Percentiles rank a stretch among this genome's conserved stretches.
Conservation (phyloP, 1,140 invertebrate genomes). For the Pteromalus puparum region DNA sequence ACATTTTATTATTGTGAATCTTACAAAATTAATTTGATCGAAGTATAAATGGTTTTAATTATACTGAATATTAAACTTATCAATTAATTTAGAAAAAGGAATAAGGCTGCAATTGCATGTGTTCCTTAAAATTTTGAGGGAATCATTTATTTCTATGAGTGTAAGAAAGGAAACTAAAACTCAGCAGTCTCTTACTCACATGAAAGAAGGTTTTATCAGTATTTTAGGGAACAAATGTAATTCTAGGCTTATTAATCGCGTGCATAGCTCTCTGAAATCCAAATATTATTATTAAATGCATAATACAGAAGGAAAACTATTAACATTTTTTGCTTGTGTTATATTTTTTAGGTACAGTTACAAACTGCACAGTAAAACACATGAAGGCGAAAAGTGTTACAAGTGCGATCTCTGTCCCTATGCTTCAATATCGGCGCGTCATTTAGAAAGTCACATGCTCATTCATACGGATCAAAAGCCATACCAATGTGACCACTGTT, state of each 20-base stretch:
- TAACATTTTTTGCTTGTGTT: neutral
- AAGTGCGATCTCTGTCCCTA: constrained; percentile 97
- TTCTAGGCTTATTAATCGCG: neutral
- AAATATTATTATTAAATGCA: neutral
- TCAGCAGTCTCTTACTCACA: too few species aligned
- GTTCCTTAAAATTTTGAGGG: neutral
- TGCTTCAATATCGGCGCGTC: constrained; percentile 92
- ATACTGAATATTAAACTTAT: neutral
- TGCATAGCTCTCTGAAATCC: neutral
- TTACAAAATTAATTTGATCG: constrained; percentile 19
- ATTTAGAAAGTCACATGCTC: constrained; percentile 97
- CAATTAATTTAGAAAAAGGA: neutral
- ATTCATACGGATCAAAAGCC: constrained; percentile 97
- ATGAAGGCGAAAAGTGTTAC: constrained; percentile 98
- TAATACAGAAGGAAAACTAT: neutral
- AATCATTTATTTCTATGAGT: too few species aligned
- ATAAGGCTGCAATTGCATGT: neutral
- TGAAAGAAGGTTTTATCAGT: too few species aligned
- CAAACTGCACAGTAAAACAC: constrained; percentile 86
- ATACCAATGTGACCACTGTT: constrained; percentile 88
- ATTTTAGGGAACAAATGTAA: too few species aligned
- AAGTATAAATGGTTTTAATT: neutral
- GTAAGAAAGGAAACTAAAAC: too few species aligned
- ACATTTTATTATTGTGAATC: neutral
- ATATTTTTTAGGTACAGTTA: constrained; percentile 80